These are phyloP conservation scores for Paralichthys olivaceus DNA, from an alignment of 2,113 vertebrate genomes.

Conservation along the genomic window DNA sequence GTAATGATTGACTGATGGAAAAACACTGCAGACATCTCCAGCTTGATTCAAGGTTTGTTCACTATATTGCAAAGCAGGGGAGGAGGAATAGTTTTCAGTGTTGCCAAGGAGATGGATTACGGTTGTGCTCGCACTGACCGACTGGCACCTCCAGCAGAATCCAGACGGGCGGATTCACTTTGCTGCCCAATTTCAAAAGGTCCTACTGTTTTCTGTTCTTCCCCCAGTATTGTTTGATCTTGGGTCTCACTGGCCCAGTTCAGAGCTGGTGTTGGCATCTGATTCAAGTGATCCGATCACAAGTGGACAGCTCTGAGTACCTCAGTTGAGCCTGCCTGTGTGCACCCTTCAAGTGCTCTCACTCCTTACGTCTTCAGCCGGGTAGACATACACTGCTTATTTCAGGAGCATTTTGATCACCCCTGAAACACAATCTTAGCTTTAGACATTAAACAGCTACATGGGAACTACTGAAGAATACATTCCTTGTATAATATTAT, in stretches of 20 bases:
- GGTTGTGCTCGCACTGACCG: constrained; percentile 1
- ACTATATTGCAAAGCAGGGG: constrained; percentile 12
- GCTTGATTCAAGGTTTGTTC: constrained; percentile 24
- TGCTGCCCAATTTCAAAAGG: constrained; percentile 16
- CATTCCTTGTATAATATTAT: background rate
- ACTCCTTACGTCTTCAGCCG: too few relatives aligned
- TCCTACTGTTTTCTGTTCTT: background rate
- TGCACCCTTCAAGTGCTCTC: too few relatives aligned
- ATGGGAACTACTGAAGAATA: background rate
- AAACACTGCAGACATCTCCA: constrained; percentile 38
- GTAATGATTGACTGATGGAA: constrained; percentile 46
- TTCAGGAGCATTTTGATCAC: background rate
- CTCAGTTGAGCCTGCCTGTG: too few relatives aligned
- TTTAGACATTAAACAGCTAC: background rate
- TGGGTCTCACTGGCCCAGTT: background rate
- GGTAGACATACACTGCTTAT: background rate
- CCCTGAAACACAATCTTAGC: background rate
- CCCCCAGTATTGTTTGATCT: background rate
- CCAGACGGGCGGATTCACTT: constrained; percentile 26
- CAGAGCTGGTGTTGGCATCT: background rate
- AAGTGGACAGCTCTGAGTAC: background rate
- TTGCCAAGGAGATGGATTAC: constrained; percentile 27
- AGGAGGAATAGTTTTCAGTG: constrained; percentile 7
- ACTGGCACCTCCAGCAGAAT: constrained; percentile 35
- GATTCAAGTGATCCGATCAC: background rate